Evolutionary conservation across 2,888 invertebrate species (phyloP), one percentile per base, ranked within the genome.

Genomic region (Acronicta leporina): DNA sequence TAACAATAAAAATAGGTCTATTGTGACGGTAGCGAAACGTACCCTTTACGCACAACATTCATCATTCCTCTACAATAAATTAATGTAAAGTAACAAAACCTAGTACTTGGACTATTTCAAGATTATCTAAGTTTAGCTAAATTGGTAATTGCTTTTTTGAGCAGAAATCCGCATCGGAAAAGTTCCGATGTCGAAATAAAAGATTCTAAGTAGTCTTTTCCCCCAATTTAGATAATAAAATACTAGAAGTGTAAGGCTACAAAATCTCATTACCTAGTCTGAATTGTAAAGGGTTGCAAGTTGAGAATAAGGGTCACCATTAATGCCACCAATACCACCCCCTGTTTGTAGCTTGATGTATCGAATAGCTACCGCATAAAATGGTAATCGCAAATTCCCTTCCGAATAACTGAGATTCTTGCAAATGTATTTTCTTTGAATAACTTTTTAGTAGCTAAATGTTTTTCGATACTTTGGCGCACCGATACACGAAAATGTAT

Each of bases 311-410:
- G 77, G 82, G 79, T 80, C 82, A 71, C 71, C 77, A 83, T 80
- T 81, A 83, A 77, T 33, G 33, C 11, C 83, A 71, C 86, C 85
- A 30, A 8, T 69, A 69, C 80, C 82, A 71, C 86, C 85, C 82
- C 75, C 78, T 79, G 77, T 73, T 80, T 79, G 75, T 79, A 73
- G 79, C 80, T 78, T 85, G 82, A 83, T 82, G 76, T 82, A 83
- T 80, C 71, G 38, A 13, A n/a, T 38, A 68, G 80, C 77, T 83
- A 85, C 82, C 82, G 76, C 74, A 83, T 80, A 78, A 82, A 85
- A 86, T 86, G 83, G 82, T 83, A 84, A 85, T 82, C 64, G 63
- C 56, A 55, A 63, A 71, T 77, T 74, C 75, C 60, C 75, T 71
- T 68, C 73, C 61, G 54, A 63, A 48, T 70, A 66, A 62, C 54